Evolutionary conservation across 2,797 vertebrate genomes (phyloP).

Genomic region (Staurois parvus): DNA sequence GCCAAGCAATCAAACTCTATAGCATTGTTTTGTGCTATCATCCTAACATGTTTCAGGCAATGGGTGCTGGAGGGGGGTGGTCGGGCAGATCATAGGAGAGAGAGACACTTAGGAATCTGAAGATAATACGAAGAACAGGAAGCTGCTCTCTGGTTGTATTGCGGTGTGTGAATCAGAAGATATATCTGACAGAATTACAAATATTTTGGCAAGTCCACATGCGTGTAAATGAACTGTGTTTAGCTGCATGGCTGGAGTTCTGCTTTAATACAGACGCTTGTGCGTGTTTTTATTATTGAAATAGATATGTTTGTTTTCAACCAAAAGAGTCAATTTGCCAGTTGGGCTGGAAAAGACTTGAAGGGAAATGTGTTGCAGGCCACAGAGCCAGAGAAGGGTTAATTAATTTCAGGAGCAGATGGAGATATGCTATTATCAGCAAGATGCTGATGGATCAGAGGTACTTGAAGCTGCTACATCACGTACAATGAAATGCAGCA

Average conservation of each 20-base stretch:
- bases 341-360: constrained; percentile 17
- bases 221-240: background rate
- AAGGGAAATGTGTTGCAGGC: constrained; percentile 15
- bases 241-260: background rate
- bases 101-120: background rate
- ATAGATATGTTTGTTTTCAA: background rate
- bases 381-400: constrained; percentile 37
- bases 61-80: background rate
- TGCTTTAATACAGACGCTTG: background rate
- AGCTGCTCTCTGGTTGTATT: background rate
- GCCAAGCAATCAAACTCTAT: too few species aligned
- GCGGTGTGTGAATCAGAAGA: too few species aligned
- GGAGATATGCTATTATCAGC: constrained; percentile 61
- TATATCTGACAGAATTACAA: too few species aligned
- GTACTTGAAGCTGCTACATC: constrained; percentile 61
- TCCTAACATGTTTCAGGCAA: background rate
- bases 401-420: constrained; percentile 59
- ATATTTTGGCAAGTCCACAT: too few species aligned
- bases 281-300: background rate
- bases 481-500: constrained; percentile 61
- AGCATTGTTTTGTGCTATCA: background rate
- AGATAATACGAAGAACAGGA: too few species aligned
- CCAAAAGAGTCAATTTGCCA: background rate
- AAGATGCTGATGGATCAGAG: constrained; percentile 62
- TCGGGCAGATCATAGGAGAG: background rate